Conservation (phyloP, 2,113 vertebrate species). For the Gopherus flavomarginatus region DNA sequence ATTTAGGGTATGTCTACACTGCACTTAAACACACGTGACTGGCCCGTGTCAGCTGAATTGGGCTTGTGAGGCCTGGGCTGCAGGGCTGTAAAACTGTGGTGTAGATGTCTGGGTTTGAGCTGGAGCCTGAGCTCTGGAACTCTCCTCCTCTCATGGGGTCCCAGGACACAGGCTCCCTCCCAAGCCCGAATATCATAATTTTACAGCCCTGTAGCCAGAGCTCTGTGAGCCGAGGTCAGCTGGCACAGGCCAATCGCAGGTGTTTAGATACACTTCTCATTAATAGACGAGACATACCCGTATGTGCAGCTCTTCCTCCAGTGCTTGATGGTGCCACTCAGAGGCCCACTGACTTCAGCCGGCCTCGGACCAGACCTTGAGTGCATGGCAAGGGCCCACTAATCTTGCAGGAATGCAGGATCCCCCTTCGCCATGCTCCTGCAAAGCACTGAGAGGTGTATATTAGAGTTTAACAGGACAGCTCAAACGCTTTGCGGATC, state of each 20-base stretch:
- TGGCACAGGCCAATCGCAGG: not conserved
- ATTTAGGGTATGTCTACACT: not conserved
- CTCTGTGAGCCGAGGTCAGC: not conserved
- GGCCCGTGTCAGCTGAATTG: not conserved
- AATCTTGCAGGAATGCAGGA: not conserved
- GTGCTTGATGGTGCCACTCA: not conserved
- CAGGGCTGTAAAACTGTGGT: not conserved
- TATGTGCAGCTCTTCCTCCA: not conserved
- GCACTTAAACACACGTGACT: not conserved
- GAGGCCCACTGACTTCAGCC: not conserved
- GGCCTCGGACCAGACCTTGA: not conserved
- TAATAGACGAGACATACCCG: not conserved
- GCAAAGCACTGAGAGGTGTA: not conserved
- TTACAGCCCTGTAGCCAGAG: not conserved
- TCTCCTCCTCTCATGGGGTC: not conserved
- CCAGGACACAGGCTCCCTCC: not conserved
- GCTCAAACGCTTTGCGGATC: not conserved
- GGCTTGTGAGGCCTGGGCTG: not conserved
- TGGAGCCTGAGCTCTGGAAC: not conserved
- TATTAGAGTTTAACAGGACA: not conserved
- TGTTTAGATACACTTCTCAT: not conserved
- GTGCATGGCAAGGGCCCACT: not conserved
- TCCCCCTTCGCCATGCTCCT: not conserved
- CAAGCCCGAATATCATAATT: not conserved
- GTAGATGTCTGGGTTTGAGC: not conserved